A percentile compares a stretch with the other conserved stretches of the same genome.
These are phyloP conservation scores for Rhagoletis zephyria DNA, from an alignment of 1,140 invertebrate species.

Conservation along the genomic window DNA sequence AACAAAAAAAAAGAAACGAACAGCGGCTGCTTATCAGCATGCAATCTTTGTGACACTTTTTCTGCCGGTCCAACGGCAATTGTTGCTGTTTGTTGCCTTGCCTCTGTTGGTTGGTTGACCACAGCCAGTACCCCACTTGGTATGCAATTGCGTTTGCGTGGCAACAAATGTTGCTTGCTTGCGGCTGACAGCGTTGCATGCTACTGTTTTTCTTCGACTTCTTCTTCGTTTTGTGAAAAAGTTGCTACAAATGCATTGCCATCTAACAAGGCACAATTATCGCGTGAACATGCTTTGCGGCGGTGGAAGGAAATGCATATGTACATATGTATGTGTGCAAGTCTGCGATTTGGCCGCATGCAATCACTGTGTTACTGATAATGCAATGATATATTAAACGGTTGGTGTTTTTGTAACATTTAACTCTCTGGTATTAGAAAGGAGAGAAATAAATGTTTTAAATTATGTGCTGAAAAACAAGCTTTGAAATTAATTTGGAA, in stretches of 20 bases:
- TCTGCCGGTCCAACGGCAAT: not conserved
- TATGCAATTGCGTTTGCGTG: not conserved
- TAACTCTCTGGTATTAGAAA: not conserved
- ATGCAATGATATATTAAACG: not conserved
- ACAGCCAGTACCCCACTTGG: not conserved
- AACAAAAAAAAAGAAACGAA: not conserved
- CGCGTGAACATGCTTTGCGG: conserved; percentile 36
- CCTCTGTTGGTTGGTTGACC: not conserved
- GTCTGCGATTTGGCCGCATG: not conserved
- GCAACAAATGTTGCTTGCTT: not conserved
- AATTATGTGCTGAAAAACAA: not conserved
- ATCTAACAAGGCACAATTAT: conserved; percentile 51
- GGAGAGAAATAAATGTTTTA: not conserved
- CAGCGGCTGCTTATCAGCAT: conserved; percentile 18
- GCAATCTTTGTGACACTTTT: conserved; percentile 49
- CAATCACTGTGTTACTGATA: not conserved
- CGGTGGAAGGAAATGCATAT: not conserved
- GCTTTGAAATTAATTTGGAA: not conserved
- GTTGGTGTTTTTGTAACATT: not conserved
- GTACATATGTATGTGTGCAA: not conserved
- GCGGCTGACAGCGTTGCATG: conserved; percentile 4
- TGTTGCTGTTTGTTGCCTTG: not conserved
- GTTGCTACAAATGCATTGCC: conserved; percentile 29
- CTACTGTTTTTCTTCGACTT: not conserved
- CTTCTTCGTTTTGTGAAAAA: not conserved